phyloP scores from a whole-genome alignment of 2,888 invertebrate genomes.

The Drosophila anomelani region DNA sequence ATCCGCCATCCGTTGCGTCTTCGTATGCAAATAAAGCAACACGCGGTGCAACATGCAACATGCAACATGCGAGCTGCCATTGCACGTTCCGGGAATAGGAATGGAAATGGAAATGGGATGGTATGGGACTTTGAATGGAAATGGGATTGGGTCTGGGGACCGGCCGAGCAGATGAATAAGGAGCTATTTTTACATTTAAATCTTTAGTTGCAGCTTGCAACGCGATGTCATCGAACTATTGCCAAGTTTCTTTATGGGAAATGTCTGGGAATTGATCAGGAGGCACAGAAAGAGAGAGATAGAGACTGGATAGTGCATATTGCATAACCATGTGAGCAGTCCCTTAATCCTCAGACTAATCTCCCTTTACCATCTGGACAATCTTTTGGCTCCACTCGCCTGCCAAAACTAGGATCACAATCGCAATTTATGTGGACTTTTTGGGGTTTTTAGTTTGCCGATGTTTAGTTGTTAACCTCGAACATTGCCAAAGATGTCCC shows the following conservation, averaged over 20 bases:
- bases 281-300: background rate
- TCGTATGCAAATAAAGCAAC: slow-evolving; percentile 75
- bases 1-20: slow-evolving; percentile 30
- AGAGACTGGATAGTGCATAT: slow-evolving; percentile 31
- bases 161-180: slow-evolving; percentile 82
- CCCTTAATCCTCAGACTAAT: slow-evolving; percentile 36
- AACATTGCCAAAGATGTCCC: slow-evolving; percentile 53
- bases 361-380: slow-evolving; percentile 21
- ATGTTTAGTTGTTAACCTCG: slow-evolving; percentile 59
- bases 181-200: slow-evolving; percentile 83
- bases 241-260: slow-evolving; percentile 52
- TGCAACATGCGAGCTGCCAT: slow-evolving; percentile 48
- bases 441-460: slow-evolving; percentile 22
- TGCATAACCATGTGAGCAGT: slow-evolving; percentile 48
- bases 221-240: slow-evolving; percentile 73
- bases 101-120: slow-evolving; percentile 41
- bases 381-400: slow-evolving; percentile 40
- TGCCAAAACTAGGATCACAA: slow-evolving; percentile 47
- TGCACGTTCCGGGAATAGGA: slow-evolving; percentile 57
- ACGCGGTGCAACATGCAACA: slow-evolving; percentile 66
- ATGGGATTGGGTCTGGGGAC: slow-evolving; percentile 33
- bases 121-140: slow-evolving; percentile 10
- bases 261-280: slow-evolving; percentile 37
- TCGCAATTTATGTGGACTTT: slow-evolving; percentile 38
- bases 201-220: slow-evolving; percentile 48